Evolutionary conservation across 2,888 invertebrate species (phyloP).

Genomic region (Macrophya annulata): DNA sequence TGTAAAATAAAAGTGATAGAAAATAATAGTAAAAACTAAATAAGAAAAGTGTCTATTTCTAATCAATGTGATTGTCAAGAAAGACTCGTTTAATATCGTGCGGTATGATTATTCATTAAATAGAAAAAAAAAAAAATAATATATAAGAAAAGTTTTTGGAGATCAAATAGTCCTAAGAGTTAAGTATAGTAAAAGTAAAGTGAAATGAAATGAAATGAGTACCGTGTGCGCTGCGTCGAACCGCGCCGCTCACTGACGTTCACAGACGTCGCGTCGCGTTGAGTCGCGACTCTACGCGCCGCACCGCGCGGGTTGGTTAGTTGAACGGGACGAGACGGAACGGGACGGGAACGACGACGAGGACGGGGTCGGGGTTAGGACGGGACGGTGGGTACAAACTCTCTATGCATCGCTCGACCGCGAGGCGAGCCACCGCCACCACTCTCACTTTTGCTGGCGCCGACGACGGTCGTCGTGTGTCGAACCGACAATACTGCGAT

Average conservation of each 20-base stretch:
- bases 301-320: slow-evolving; percentile 7
- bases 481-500: slow-evolving; percentile 3
- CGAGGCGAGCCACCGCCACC: slow-evolving; percentile 65
- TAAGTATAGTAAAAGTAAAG: neutral
- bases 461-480: slow-evolving; percentile 74
- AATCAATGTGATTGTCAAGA: too few species aligned
- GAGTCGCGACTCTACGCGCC: neutral
- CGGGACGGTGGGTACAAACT: slow-evolving; percentile 16
- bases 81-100: too few species aligned
- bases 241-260: slow-evolving; percentile 39
- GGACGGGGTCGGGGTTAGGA: neutral
- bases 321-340: neutral
- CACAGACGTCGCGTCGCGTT: slow-evolving; percentile 19
- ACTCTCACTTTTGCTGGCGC: slow-evolving; percentile 78
- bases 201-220: neutral
- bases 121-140: too few species aligned
- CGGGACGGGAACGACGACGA: neutral
- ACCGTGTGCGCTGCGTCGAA: slow-evolving; percentile 43
- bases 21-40: too few species aligned
- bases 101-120: too few species aligned
- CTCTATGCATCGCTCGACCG: slow-evolving; percentile 57
- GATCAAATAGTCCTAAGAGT: neutral
- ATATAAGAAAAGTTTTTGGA: too few species aligned
- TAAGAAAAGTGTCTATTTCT: too few species aligned
- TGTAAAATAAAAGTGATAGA: neutral